Percentiles rank a stretch among this genome's conserved stretches.
Evolutionary conservation across 1,140 invertebrate genomes (phyloP).

Genomic region (Lamellibrachia luymesi): DNA sequence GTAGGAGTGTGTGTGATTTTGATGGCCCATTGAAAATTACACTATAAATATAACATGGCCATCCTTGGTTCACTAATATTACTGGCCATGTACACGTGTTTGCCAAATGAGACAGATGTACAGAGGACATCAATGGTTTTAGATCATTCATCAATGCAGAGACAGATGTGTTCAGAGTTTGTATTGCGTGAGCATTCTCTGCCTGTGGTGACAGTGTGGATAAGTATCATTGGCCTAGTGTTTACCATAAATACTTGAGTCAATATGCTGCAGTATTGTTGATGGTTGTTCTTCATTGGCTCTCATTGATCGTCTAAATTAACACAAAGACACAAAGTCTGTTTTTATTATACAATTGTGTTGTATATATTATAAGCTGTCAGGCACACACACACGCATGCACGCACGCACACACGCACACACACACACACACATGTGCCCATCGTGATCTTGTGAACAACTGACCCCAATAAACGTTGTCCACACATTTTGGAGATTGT

Average conservation of each 20-base stretch:
- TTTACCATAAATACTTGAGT: neutral
- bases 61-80: too few species aligned
- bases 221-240: neutral
- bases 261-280: neutral
- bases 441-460: too few species aligned
- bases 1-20: too few species aligned
- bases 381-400: too few species aligned
- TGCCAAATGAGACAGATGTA: neutral
- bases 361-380: too few species aligned
- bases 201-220: neutral
- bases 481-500: too few species aligned
- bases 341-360: too few species aligned
- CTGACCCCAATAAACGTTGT: too few species aligned
- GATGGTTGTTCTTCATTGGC: neutral
- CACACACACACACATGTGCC: too few species aligned
- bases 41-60: too few species aligned
- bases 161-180: neutral
- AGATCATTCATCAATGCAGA: neutral
- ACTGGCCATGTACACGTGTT: neutral
- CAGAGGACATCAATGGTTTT: neutral
- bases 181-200: neutral
- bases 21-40: too few species aligned
- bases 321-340: neutral
- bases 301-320: neutral
- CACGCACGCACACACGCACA: too few species aligned